These are phyloP conservation scores for Tyrannus savana DNA, from an alignment of 2,113 vertebrate species.

Conservation along the genomic window DNA sequence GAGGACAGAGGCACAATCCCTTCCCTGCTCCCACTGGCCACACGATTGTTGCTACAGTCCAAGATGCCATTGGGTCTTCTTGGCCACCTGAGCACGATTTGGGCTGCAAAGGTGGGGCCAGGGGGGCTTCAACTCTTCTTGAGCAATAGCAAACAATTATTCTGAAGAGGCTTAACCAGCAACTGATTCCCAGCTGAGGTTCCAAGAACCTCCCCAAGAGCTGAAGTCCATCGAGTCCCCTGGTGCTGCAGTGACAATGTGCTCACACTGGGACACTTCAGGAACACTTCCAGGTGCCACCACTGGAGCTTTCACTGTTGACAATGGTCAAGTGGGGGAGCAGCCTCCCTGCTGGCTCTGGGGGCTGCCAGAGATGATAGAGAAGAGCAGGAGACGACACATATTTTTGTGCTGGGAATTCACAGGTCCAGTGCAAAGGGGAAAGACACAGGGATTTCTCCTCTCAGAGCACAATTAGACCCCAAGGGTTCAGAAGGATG, in stretches of 20 bases:
- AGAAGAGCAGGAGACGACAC: not conserved
- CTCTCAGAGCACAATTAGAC: not conserved
- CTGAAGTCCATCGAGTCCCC: not conserved
- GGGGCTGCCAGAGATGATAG: not conserved
- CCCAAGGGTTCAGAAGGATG: not conserved
- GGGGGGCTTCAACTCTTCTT: accelerated
- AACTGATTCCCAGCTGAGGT: not conserved
- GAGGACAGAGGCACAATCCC: not conserved
- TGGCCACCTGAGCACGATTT: not conserved
- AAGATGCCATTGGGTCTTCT: not conserved
- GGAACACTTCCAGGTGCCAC: not conserved
- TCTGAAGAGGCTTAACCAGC: not conserved
- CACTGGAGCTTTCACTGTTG: not conserved
- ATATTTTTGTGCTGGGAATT: not conserved
- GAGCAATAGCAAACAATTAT: too few relatives aligned
- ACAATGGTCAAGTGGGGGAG: not conserved
- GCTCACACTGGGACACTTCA: accelerated
- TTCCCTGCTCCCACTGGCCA: not conserved
- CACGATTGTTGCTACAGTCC: not conserved
- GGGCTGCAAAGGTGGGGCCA: not conserved
- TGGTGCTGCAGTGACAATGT: accelerated
- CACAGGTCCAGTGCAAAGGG: not conserved
- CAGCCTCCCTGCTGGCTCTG: not conserved
- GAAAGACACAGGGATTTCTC: not conserved
- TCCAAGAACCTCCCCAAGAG: not conserved